Conservation (phyloP, 2,888 invertebrate genomes). For the Tricholauxania praeusta region DNA sequence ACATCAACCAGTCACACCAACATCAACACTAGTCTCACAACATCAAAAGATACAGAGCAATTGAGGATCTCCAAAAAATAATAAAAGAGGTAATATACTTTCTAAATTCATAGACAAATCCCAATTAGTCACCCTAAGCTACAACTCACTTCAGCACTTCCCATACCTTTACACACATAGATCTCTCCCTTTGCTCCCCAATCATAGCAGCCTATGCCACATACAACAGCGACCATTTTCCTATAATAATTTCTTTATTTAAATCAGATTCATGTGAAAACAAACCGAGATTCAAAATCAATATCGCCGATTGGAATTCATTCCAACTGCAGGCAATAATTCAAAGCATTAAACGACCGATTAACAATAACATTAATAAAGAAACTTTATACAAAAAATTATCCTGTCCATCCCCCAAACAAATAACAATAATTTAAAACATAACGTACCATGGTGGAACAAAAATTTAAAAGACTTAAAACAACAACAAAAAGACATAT, state of each 20-base stretch:
- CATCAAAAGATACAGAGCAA: too few species aligned
- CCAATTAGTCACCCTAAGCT: neutral
- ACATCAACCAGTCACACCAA: too few species aligned
- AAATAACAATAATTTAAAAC: too few species aligned
- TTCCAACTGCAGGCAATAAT: neutral
- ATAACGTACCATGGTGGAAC: slow-evolving; percentile 6
- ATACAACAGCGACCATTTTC: neutral
- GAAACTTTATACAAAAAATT: slow-evolving; percentile 10
- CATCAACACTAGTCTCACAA: too few species aligned
- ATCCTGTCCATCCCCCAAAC: slow-evolving; percentile 2
- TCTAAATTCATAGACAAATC: too few species aligned
- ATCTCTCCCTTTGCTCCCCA: neutral
- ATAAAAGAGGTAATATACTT: too few species aligned
- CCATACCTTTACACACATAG: neutral
- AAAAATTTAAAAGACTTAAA: neutral
- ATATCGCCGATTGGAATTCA: neutral
- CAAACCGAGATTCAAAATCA: neutral
- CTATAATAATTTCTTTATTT: neutral
- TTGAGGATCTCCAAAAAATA: too few species aligned
- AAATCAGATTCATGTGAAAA: too few species aligned
- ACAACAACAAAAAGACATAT: neutral
- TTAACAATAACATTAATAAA: neutral
- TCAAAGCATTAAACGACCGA: too few species aligned
- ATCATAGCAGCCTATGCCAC: neutral
- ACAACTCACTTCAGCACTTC: neutral